These are phyloP conservation scores for Eubasilissa regina DNA, from an alignment of 1,140 invertebrate genomes.

Conservation along the genomic window DNA sequence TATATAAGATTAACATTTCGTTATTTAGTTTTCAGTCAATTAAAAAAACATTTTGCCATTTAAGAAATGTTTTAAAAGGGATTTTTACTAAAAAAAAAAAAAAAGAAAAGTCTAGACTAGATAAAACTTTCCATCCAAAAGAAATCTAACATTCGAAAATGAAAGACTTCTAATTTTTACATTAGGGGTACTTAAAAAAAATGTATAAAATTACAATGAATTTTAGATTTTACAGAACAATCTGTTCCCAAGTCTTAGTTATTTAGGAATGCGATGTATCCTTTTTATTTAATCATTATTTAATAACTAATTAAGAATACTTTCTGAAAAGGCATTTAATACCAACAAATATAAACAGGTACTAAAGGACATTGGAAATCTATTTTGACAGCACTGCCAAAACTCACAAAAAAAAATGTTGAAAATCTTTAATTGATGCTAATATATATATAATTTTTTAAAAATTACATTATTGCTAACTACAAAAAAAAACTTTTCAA, in stretches of 20 bases:
- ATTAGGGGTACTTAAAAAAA: conserved; percentile 36
- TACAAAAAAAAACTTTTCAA: too few species aligned
- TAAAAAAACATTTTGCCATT: conserved; percentile 2
- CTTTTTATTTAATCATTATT: conserved; percentile 11
- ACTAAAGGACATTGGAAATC: conserved; percentile 10
- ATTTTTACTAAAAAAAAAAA: neutral
- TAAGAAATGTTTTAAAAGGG: neutral
- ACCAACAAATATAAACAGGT: conserved; percentile 31
- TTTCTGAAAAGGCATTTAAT: conserved; percentile 5
- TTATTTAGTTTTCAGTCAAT: conserved; percentile 32
- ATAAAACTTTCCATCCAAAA: too few species aligned
- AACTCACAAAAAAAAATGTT: too few species aligned
- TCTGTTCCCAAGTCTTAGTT: conserved; percentile 34
- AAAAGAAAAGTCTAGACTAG: too few species aligned
- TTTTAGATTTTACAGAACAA: conserved; percentile 25
- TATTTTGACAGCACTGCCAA: neutral
- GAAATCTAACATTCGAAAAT: too few species aligned
- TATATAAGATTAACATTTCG: conserved; percentile 21
- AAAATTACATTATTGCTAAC: too few species aligned
- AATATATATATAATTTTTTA: too few species aligned
- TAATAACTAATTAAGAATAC: conserved; percentile 24
- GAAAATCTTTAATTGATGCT: too few species aligned
- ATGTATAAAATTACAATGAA: conserved; percentile 30
- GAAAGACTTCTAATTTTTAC: conserved; percentile 15
- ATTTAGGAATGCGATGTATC: conserved; percentile 18